Evolutionary conservation across 2,888 invertebrate genomes (phyloP), one percentile per base, ranked within the genome.

Genomic region (Blastobasis adustella): DNA sequence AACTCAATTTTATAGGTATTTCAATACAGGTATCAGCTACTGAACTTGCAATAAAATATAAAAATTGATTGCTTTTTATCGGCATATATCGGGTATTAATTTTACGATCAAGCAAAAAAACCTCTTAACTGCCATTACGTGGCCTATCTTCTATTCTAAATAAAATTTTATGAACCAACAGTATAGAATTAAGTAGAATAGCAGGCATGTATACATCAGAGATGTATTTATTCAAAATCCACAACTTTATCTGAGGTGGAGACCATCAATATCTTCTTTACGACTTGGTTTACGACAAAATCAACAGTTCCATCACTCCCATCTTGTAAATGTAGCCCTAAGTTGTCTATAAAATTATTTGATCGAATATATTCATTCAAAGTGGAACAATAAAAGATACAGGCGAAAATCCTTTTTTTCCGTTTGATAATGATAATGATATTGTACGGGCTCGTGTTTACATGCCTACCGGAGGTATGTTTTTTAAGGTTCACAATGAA

Each of bases 281-380:
- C 69, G 75, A 71, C 67, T 65, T 56, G 54, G 60, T 82, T 84
- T 84, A 83, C 76, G 82, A 76, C 72, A 73, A 79, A 82, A 82
- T 82, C 82, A 82, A 80, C 79, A 75, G 78, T 76, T 76, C 76
- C 76, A 71, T 79, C 79, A 75, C 77, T 76, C 76, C 75, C 76
- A 71, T 76, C 77, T 79, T 75, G 76, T 80, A 76, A 79, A 79
- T 73, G 75, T 74, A 73, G 74, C 79, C 79, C 78, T 76, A 76
- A 78, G 73, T 74, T 68, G 73, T 66, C 73, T 63, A 76, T 81
- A 78, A 78, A 82, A 80, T 80, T 78, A 74, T 76, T 73, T 69
- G 69, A 76, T 76, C 65, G 67, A 42, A 42, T 71, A 76, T 23
- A 23, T 23, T 23, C 23, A 23, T 74, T 75, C 54, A 52, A 54